These are phyloP conservation scores for Falco cherrug DNA, from an alignment of 2,797 vertebrate species.

Conservation along the genomic window DNA sequence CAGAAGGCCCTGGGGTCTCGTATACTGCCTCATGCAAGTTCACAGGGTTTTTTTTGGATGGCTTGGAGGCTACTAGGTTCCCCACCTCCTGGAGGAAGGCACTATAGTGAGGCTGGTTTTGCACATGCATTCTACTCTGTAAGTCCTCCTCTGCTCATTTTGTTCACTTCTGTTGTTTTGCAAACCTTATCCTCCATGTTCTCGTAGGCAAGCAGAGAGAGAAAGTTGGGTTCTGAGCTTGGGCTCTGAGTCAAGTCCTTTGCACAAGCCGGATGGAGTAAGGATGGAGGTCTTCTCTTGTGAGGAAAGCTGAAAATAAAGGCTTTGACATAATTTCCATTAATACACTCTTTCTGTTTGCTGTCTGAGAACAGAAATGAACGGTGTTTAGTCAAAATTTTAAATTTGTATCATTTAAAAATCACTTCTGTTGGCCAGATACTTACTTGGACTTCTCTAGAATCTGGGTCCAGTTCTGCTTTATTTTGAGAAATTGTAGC, in stretches of 20 bases:
- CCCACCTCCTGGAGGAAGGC: neutral
- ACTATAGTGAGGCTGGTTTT: neutral
- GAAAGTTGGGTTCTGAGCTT: neutral
- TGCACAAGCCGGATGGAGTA: neutral
- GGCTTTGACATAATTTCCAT: neutral
- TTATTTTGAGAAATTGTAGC: neutral
- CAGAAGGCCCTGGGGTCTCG: neutral
- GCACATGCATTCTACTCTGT: fast-evolving
- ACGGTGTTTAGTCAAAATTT: neutral
- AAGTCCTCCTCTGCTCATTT: neutral
- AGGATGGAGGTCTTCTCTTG: neutral
- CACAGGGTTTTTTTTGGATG: fast-evolving
- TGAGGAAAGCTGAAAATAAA: neutral
- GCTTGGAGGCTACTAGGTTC: neutral
- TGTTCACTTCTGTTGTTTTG: neutral
- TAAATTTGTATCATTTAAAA: neutral
- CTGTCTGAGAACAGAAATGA: neutral
- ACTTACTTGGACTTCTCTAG: neutral
- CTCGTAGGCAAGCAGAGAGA: neutral
- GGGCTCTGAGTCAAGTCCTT: neutral
- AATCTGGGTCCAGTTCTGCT: neutral
- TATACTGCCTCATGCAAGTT: neutral
- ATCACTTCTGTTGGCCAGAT: fast-evolving
- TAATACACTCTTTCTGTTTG: neutral
- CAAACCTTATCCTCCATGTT: neutral